Conservation (phyloP, 2,888 invertebrate species). For the Sycophila texana region DNA sequence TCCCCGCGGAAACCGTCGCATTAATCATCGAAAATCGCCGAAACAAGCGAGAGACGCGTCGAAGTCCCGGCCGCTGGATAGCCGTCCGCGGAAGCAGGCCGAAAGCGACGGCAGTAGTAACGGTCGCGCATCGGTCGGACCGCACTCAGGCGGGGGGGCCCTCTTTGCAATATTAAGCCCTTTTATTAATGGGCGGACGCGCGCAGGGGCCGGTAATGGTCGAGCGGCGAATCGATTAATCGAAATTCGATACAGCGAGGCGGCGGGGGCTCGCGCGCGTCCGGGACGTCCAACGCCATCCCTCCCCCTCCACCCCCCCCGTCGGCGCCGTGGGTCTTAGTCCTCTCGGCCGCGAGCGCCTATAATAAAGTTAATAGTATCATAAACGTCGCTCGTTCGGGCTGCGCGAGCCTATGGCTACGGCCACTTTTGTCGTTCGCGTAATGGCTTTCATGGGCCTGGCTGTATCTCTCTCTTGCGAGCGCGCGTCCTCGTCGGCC, state of each 20-base stretch:
- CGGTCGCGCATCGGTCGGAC: background rate
- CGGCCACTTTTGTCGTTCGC: slow-evolving; percentile 64
- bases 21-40: slow-evolving; percentile 13
- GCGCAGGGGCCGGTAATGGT: slow-evolving; percentile 65
- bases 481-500: background rate
- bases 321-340: slow-evolving; percentile 57
- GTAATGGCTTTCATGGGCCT: slow-evolving; percentile 55
- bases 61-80: background rate
- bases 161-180: slow-evolving; percentile 72
- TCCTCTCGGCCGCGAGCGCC: slow-evolving; percentile 52
- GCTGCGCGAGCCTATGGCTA: slow-evolving; percentile 55
- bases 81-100: background rate
- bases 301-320: slow-evolving; percentile 9
- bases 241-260: slow-evolving; percentile 72
- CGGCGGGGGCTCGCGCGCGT: slow-evolving; percentile 10
- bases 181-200: slow-evolving; percentile 71
- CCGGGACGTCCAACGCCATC: slow-evolving; percentile 44
- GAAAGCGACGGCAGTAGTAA: background rate
- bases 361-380: slow-evolving; percentile 70
- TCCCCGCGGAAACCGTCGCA: background rate
- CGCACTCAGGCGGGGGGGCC: slow-evolving; percentile 37
- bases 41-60: background rate
- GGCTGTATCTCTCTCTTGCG: no score
- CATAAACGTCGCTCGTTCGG: slow-evolving; percentile 67
- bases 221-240: slow-evolving; percentile 71